These are phyloP conservation scores for Lepilemur ruficaudatus DNA, from an alignment of 2,797 vertebrate genomes.

Conservation along the genomic window DNA sequence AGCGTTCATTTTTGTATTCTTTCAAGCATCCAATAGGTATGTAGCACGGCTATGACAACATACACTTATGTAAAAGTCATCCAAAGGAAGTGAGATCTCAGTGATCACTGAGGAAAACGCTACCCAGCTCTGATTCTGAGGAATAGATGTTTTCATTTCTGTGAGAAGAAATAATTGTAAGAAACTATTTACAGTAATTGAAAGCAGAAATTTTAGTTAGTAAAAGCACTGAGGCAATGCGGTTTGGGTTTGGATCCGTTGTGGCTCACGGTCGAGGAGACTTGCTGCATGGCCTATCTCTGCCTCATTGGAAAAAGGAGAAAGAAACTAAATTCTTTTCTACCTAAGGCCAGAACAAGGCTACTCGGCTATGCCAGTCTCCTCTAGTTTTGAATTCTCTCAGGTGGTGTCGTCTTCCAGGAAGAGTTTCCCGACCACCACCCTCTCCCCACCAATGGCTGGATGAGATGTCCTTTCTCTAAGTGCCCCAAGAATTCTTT, in stretches of 20 bases:
- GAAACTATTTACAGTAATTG: neutral
- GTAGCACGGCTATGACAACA: neutral
- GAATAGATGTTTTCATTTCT: slow-evolving; percentile 4
- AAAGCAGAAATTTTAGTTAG: slow-evolving; percentile 48
- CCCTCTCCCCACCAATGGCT: neutral
- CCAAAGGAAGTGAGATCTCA: neutral
- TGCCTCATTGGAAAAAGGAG: neutral
- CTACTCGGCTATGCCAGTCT: neutral
- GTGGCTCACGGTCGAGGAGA: neutral
- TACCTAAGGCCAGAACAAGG: neutral
- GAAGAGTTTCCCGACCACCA: neutral
- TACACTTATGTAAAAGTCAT: neutral
- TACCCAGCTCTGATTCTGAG: neutral
- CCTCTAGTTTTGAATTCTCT: neutral
- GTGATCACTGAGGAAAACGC: neutral
- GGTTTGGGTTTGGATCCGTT: slow-evolving; percentile 40
- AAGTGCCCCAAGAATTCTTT: neutral
- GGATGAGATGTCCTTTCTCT: neutral
- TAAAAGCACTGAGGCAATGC: neutral
- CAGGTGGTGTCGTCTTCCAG: neutral
- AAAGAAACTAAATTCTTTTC: neutral
- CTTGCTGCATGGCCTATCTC: neutral
- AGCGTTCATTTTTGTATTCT: neutral
- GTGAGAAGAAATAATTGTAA: slow-evolving; percentile 14
- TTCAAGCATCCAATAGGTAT: neutral